Percentiles rank a stretch among this genome's conserved stretches.
Evolutionary conservation across 2,797 vertebrate genomes (phyloP).

Genomic region (Poliocrania exsul): DNA sequence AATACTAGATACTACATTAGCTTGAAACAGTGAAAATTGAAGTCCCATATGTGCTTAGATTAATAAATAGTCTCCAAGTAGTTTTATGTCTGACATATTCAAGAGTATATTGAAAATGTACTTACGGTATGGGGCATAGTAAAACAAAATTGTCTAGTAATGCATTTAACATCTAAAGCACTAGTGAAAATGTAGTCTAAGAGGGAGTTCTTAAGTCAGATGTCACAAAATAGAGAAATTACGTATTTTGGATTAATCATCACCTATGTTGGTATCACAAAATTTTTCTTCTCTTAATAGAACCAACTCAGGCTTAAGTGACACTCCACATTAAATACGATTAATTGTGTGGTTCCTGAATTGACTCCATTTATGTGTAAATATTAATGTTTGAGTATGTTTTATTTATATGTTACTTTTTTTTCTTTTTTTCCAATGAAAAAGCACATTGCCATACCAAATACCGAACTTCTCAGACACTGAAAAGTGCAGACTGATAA

Average conservation of each 20-base stretch:
- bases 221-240: neutral
- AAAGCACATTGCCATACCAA: neutral
- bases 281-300: constrained; percentile 4
- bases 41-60: constrained; percentile 4
- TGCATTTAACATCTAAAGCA: neutral
- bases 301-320: constrained; percentile 1
- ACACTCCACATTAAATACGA: constrained; percentile 4
- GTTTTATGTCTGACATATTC: neutral
- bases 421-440: neutral
- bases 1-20: neutral
- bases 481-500: neutral
- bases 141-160: neutral
- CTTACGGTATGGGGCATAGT: neutral
- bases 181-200: neutral
- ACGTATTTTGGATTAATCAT: neutral
- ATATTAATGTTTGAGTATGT: constrained; percentile 2
- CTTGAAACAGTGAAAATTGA: neutral
- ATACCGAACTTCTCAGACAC: neutral
- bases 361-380: neutral
- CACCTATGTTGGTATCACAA: neutral
- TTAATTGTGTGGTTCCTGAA: constrained; percentile 33
- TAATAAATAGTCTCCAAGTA: constrained; percentile 17
- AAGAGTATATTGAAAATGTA: neutral
- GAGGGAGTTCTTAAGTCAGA: neutral
- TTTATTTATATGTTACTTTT: neutral